These are phyloP conservation scores for Hedya salicella DNA, from an alignment of 2,888 invertebrate genomes.

Conservation along the genomic window DNA sequence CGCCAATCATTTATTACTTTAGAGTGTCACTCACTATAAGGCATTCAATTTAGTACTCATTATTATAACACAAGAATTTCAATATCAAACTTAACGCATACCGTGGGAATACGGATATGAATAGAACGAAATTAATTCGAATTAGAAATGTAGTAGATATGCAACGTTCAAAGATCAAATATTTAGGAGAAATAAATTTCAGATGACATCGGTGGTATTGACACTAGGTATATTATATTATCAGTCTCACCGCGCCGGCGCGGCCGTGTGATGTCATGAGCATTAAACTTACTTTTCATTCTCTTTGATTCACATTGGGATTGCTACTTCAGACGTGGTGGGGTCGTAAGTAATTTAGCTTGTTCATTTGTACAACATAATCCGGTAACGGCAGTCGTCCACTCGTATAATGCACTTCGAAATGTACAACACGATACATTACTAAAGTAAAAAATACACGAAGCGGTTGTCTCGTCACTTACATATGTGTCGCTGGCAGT, in stretches of 20 bases:
- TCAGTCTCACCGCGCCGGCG: slow-evolving; percentile 54
- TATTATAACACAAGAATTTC: slow-evolving; percentile 74
- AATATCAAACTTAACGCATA: slow-evolving; percentile 75
- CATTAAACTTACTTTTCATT: slow-evolving; percentile 52
- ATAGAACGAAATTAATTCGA: slow-evolving; percentile 79
- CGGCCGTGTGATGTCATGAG: slow-evolving; percentile 61
- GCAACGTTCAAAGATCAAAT: slow-evolving; percentile 82
- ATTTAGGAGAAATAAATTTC: slow-evolving; percentile 67
- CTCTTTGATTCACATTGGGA: slow-evolving; percentile 55
- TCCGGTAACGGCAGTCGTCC: slow-evolving; percentile 59
- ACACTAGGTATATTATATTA: slow-evolving; percentile 68
- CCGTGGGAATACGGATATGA: slow-evolving; percentile 76
- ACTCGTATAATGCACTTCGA: slow-evolving; percentile 56
- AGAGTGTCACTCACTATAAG: slow-evolving; percentile 76
- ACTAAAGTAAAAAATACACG: slow-evolving; percentile 72
- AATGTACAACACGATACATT: slow-evolving; percentile 62
- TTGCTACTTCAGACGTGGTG: slow-evolving; percentile 62
- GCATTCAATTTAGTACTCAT: slow-evolving; percentile 70
- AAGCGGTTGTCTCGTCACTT: slow-evolving; percentile 75
- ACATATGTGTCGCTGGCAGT: slow-evolving; percentile 76
- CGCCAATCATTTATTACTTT: slow-evolving; percentile 75
- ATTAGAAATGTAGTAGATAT: slow-evolving; percentile 84
- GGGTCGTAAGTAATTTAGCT: slow-evolving; percentile 68
- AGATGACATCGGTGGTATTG: slow-evolving; percentile 82
- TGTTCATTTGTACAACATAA: slow-evolving; percentile 71